Conservation (phyloP, 1,140 invertebrate species). For the Drosophila simulans region DNA sequence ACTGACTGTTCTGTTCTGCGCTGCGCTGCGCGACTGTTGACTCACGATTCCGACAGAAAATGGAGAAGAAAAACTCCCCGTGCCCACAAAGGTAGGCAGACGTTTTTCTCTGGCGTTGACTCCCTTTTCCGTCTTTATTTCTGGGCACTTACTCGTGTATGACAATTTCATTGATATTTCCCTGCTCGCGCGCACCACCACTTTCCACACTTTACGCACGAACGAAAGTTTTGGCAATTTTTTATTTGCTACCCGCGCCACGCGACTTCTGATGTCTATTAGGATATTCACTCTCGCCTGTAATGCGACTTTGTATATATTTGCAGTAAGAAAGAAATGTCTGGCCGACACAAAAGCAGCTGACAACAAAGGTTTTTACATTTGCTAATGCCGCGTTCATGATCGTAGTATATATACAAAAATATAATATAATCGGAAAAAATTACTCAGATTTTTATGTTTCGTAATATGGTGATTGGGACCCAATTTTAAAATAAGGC, state of each 20-base stretch:
- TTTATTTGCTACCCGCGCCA: conserved; percentile 60
- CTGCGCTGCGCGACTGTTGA: conserved; percentile 14
- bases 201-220: conserved; percentile 57
- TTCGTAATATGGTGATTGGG: no score
- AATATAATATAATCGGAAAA: no score
- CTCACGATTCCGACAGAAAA: conserved; percentile 35
- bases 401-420: neutral
- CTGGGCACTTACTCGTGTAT: conserved; percentile 66
- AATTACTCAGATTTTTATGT: no score
- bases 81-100: conserved; percentile 60
- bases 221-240: conserved; percentile 73
- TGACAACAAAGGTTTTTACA: neutral
- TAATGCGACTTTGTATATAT: conserved; percentile 74
- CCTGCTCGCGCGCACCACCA: neutral
- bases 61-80: conserved; percentile 65
- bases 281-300: conserved; percentile 80
- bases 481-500: no score
- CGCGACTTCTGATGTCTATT: conserved; percentile 67
- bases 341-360: neutral
- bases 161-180: conserved; percentile 80
- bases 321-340: conserved; percentile 12
- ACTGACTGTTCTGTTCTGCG: conserved; percentile 48
- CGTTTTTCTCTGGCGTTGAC: conserved; percentile 30
- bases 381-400: neutral
- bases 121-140: conserved; percentile 55